Evolutionary conservation across 2,797 vertebrate genomes (phyloP).

Genomic region (Cetoscarus ocellatus): DNA sequence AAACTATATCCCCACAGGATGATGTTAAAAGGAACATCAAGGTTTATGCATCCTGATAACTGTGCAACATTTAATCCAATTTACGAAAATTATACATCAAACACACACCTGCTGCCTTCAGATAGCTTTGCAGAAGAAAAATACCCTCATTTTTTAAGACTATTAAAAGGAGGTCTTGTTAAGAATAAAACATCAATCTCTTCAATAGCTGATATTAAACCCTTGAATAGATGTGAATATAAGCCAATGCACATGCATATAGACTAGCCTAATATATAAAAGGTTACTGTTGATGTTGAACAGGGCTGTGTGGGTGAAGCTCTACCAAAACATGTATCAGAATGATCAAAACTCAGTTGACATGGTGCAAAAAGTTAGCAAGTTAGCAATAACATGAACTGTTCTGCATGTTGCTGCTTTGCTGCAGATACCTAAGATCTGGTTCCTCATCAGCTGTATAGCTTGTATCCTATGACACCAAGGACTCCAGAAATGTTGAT

Average conservation of each 20-base stretch:
- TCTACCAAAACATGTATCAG: slow-evolving; percentile 10
- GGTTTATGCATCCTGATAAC: not conserved
- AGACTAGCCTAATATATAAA: not conserved
- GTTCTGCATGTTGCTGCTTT: not conserved
- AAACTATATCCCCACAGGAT: too few species aligned
- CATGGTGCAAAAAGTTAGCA: slow-evolving; percentile 11
- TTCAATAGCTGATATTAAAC: slow-evolving; percentile 1
- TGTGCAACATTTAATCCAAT: slow-evolving; percentile 14
- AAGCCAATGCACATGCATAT: not conserved
- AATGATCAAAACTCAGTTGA: slow-evolving; percentile 15
- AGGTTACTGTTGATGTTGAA: not conserved
- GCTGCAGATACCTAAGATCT: not conserved
- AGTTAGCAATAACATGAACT: slow-evolving; percentile 1
- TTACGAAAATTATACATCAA: slow-evolving; percentile 4
- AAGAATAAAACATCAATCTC: slow-evolving; percentile 14
- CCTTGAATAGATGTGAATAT: not conserved
- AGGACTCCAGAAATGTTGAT: too few species aligned
- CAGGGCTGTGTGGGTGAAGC: slow-evolving; percentile 1
- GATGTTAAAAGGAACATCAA: slow-evolving; percentile 4
- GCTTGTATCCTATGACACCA: too few species aligned
- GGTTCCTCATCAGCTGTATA: too few species aligned
- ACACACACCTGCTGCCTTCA: slow-evolving; percentile 4
- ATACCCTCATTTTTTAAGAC: not conserved
- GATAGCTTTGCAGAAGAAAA: slow-evolving; percentile 5
- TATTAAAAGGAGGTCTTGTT: not conserved